Evolutionary conservation across 2,888 invertebrate species (phyloP).

Genomic region (Lepidonotus clava): DNA sequence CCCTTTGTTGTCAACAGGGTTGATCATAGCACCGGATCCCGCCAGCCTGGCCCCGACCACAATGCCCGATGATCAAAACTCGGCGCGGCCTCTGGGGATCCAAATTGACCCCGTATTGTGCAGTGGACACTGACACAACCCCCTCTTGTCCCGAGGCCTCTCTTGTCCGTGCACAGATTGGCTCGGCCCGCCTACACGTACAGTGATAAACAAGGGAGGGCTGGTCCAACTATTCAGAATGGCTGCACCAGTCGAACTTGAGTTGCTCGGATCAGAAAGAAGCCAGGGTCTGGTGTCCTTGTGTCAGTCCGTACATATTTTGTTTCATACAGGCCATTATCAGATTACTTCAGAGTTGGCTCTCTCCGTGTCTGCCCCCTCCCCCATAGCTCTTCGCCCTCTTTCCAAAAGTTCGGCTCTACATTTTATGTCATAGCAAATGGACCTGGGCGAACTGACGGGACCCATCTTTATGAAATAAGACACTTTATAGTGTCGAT

Average conservation of each 20-base stretch:
- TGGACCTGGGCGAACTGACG: no score
- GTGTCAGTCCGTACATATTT: not conserved
- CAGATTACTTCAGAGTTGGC: not conserved
- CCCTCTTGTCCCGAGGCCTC: not conserved
- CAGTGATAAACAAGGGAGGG: not conserved
- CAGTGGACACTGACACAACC: not conserved
- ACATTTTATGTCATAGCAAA: no score
- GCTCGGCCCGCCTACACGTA: not conserved
- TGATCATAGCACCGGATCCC: not conserved
- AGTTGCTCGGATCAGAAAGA: not conserved
- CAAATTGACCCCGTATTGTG: conserved; percentile 7
- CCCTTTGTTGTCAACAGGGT: conserved; percentile 6
- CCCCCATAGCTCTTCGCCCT: no score
- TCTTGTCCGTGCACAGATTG: not conserved
- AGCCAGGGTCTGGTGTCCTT: not conserved
- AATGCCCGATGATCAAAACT: not conserved
- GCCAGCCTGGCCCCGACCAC: not conserved
- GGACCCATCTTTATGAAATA: no score
- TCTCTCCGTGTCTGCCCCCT: not conserved
- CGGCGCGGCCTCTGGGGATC: not conserved
- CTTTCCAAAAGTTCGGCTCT: no score
- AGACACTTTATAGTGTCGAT: no score
- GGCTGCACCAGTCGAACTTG: not conserved
- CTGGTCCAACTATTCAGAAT: no score
- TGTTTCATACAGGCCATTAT: not conserved